Evolutionary conservation across 2,797 vertebrate genomes (phyloP).

Genomic region (Netta rufina): DNA sequence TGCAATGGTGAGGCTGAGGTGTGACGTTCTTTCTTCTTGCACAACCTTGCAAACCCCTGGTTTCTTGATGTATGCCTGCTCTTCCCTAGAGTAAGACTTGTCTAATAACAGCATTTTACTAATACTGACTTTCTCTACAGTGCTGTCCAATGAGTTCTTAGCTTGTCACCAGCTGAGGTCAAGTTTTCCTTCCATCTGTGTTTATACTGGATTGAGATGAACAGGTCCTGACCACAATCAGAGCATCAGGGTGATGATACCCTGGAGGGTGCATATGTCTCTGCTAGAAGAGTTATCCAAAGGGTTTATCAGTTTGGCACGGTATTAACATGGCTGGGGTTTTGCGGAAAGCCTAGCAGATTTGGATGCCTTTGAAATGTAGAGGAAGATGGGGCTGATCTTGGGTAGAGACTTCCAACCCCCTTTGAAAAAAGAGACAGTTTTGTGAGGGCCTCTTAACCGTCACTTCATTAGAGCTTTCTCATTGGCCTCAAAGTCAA

Average conservation of each 20-base stretch:
- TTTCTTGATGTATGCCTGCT: neutral
- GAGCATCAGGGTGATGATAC: neutral
- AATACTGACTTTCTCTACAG: neutral
- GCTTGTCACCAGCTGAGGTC: neutral
- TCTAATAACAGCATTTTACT: neutral
- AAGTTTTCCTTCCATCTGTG: conserved; percentile 22
- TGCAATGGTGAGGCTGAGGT: neutral
- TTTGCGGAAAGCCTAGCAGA: neutral
- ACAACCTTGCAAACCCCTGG: neutral
- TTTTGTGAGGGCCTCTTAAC: conserved; percentile 26
- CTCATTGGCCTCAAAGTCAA: conserved; percentile 31
- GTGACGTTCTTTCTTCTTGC: neutral
- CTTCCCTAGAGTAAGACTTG: neutral
- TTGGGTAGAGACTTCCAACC: neutral
- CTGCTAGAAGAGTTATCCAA: neutral
- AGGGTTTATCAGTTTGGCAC: conserved; percentile 24
- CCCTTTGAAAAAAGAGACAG: conserved; percentile 1
- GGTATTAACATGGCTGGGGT: neutral
- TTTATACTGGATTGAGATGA: neutral
- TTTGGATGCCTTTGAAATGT: neutral
- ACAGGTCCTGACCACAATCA: neutral
- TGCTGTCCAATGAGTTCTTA: neutral
- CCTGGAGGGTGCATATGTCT: neutral
- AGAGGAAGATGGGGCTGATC: neutral
- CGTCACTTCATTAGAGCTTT: conserved; percentile 35